Evolutionary conservation across 2,888 invertebrate species (phyloP), one percentile per base, ranked within the genome.

Genomic region (Drosophila greeni): DNA sequence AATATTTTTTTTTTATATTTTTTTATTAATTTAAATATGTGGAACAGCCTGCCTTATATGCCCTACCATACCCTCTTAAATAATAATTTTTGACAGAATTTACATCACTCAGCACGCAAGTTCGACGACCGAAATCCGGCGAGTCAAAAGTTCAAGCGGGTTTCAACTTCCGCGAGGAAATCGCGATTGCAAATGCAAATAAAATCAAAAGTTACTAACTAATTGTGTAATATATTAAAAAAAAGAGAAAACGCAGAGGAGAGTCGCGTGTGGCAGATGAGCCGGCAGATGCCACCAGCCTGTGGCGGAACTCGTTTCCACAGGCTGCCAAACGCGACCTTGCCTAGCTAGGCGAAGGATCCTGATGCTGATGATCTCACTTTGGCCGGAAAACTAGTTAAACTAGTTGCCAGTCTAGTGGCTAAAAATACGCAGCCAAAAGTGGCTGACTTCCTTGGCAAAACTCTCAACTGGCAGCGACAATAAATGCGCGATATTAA

Each of bases 131-230:
- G 42, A 53, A 47, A 47, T 48, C 12, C 12, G 39, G 49, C 54
- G 23, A 70, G 74, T 66, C 72, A 69, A 82, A 51, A 76, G 83
- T 74, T 81, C 72, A 72, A 78, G 45, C 65, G 64, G 36, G 49
- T 39, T 45, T 20, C 31, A 47, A 72, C 76, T 77, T 79, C 76
- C 77, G 70, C 42, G 54, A 80, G 82, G 79, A 80, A 80, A 76
- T 76, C 52, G 55, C 47, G 53, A 74, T 78, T 74, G 52, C 79
- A 80, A 76, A 84, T 76, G 78, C 59, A 76, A 79, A 79, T 79
- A 67, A 64, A 70, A 58, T 67, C 56, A 51, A 18, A 47, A 74
- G 72, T 74, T 70, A 67, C 64, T 61, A 64, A 66, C 65, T 66
- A 78, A 81, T 79, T 78, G 74, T 76, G 74, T 79, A 82, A 79